Evolutionary conservation across 2,888 invertebrate species (phyloP), one percentile per base, ranked within the genome.

Genomic region (Amphipyra berbera): DNA sequence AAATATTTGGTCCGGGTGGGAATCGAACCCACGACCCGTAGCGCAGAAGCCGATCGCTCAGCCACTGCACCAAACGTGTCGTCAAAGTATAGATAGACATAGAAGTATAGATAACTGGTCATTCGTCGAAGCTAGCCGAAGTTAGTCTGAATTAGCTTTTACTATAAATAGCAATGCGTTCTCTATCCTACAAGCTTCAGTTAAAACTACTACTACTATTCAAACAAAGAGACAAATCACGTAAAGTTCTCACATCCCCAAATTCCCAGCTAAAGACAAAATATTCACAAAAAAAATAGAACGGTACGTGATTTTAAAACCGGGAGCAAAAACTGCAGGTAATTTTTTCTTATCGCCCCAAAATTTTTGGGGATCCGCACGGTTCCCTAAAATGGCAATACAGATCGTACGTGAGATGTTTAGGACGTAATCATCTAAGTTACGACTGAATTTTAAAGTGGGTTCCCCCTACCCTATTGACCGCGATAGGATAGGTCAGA

Each of bases 361-460:
- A 82, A 83, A 84, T 86, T 90, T 87, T 78, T 79, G 82, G 83
- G 86, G 84, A 82, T 84, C 82, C 78, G 83, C 84, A 71, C 75
- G 79, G 82, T 82, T 83, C 88, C 87, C 84, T 76, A 82, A 88
- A 88, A 85, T 81, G 88, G 90, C 86, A 89, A 92, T 93, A 90
- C 89, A 91, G 93, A 94, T 93, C 82, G 91, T 86, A 94, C 94
- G 94, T 94, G 94, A 92, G 93, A 94, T 93, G 86, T 77, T 88
- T 86, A 63, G 68, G 79, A 76, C 79, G 82, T 88, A 88, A 84
- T 84, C 78, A 77, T 87, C 84, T 87, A 85, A 90, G 88, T 90
- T 90, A 92, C 87, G 87, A 80, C 76, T 79, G 83, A 86, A 89
- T 90, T 91, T 92, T 89, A 88, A 91, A 88, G 82, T 81, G 78